Conservation (phyloP, 2,888 invertebrate genomes). For the Eurytoma adleriae region DNA sequence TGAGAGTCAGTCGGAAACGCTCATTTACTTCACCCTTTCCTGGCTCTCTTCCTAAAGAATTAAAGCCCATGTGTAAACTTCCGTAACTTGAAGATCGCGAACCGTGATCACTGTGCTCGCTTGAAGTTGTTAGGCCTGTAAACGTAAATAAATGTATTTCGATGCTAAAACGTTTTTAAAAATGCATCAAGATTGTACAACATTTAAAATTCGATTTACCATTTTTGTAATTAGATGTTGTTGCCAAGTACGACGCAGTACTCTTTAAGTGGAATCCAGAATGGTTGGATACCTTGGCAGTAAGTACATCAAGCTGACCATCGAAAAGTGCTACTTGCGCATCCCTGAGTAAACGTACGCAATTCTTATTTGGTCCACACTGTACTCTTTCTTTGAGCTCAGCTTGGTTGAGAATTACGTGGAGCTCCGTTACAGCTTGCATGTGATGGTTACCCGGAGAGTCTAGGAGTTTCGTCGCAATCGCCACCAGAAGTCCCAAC, state of each 20-base stretch:
- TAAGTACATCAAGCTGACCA: conserved; percentile 78
- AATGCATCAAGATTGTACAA: not conserved
- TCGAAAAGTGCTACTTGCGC: conserved; percentile 79
- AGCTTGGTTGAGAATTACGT: conserved; percentile 79
- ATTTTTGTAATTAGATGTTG: conserved; percentile 69
- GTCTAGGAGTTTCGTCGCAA: conserved; percentile 74
- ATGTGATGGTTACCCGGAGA: conserved; percentile 75
- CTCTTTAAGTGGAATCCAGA: conserved; percentile 72
- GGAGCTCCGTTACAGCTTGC: conserved; percentile 79
- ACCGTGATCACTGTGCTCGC: conserved; percentile 73
- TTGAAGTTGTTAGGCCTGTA: conserved; percentile 70
- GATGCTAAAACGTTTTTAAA: not conserved
- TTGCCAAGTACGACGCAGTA: conserved; percentile 72
- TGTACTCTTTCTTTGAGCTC: conserved; percentile 73
- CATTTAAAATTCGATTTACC: conserved; percentile 58
- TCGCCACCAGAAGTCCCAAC: conserved; percentile 73
- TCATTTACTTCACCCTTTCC: conserved; percentile 77
- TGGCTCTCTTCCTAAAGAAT: conserved; percentile 65
- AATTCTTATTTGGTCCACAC: conserved; percentile 70
- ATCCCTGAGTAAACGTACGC: conserved; percentile 75
- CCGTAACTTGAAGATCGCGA: conserved; percentile 70
- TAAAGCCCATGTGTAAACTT: conserved; percentile 65
- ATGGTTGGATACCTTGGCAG: conserved; percentile 69
- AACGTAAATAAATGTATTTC: not conserved
- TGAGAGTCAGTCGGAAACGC: conserved; percentile 77